These are phyloP conservation scores for Metaphire vulgaris DNA, from an alignment of 1,140 invertebrate genomes.

Conservation along the genomic window DNA sequence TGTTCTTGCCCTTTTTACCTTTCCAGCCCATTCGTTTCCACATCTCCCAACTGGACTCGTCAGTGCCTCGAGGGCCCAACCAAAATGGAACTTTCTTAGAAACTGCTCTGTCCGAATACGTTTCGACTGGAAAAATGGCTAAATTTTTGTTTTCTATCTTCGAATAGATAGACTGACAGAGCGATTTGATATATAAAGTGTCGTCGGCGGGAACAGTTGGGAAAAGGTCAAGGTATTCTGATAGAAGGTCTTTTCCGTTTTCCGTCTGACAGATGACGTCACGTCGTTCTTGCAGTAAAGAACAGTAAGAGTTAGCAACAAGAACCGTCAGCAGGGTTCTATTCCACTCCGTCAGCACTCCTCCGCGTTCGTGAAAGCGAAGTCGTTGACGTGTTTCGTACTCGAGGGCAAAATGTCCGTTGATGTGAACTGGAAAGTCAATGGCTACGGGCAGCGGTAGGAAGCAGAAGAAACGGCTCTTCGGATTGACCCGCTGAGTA, in stretches of 20 bases:
- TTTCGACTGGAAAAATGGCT: not conserved
- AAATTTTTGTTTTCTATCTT: not conserved
- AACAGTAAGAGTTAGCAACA: conserved; percentile 36
- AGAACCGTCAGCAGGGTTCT: conserved; percentile 34
- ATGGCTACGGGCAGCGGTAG: conserved; percentile 43
- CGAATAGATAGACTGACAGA: not conserved
- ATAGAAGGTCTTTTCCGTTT: not conserved
- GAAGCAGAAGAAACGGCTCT: conserved; percentile 39
- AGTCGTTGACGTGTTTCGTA: conserved; percentile 41
- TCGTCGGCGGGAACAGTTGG: not conserved
- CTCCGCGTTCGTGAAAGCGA: conserved; percentile 33
- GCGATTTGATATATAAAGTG: not conserved
- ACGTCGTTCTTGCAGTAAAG: not conserved
- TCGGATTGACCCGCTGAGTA: not conserved
- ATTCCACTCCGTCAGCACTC: conserved; percentile 37
- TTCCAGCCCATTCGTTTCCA: not conserved
- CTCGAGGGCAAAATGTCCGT: conserved; percentile 47
- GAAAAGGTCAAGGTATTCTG: not conserved
- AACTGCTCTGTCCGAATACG: not conserved
- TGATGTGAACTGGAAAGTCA: conserved; percentile 42
- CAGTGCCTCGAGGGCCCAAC: not conserved
- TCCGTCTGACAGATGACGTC: not conserved
- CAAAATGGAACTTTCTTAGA: not conserved
- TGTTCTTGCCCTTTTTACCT: not conserved
- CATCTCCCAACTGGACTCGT: not conserved